A percentile compares a stretch with the other conserved stretches of the same genome.
These are phyloP conservation scores for Drosophila bifasciata DNA, from an alignment of 1,140 invertebrate species.

Conservation along the genomic window DNA sequence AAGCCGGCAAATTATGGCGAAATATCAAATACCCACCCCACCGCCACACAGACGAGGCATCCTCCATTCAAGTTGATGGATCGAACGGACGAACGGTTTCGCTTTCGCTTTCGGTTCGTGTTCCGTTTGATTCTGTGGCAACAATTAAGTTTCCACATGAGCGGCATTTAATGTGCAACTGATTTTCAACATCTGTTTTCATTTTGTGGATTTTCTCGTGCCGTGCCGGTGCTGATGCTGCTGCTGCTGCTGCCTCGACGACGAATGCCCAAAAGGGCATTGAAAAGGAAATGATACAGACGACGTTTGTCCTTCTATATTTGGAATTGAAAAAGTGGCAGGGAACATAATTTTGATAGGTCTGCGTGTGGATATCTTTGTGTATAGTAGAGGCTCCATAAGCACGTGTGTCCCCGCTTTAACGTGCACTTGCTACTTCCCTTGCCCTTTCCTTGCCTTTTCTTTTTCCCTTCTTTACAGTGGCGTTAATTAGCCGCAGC, in stretches of 20 bases:
- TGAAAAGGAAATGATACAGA: constrained; percentile 73
- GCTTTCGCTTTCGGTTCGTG: not conserved
- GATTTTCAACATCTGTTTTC: constrained; percentile 83
- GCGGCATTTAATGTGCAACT: constrained; percentile 79
- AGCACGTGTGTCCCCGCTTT: constrained; percentile 41
- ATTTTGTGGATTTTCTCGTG: constrained; percentile 68
- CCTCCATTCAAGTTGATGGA: constrained; percentile 57
- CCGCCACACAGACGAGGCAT: constrained; percentile 13
- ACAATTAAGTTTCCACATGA: constrained; percentile 83
- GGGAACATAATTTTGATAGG: constrained; percentile 63
- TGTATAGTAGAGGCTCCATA: not conserved
- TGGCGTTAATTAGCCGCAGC: constrained; percentile 79
- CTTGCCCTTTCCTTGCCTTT: not conserved
- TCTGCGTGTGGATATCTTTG: not conserved
- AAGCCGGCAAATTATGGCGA: constrained; percentile 41
- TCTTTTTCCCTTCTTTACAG: constrained; percentile 40
- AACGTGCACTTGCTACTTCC: constrained; percentile 30
- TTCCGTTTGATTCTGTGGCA: constrained; percentile 56
- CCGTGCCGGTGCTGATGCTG: constrained; percentile 3
- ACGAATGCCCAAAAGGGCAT: constrained; percentile 34
- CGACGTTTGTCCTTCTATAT: constrained; percentile 62
- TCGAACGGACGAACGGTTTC: constrained; percentile 24
- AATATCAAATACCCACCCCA: constrained; percentile 47
- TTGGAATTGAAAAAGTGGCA: constrained; percentile 71
- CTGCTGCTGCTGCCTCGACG: not conserved